Evolutionary conservation across 2,888 invertebrate genomes (phyloP).

Genomic region (Drosophila acutilabella): DNA sequence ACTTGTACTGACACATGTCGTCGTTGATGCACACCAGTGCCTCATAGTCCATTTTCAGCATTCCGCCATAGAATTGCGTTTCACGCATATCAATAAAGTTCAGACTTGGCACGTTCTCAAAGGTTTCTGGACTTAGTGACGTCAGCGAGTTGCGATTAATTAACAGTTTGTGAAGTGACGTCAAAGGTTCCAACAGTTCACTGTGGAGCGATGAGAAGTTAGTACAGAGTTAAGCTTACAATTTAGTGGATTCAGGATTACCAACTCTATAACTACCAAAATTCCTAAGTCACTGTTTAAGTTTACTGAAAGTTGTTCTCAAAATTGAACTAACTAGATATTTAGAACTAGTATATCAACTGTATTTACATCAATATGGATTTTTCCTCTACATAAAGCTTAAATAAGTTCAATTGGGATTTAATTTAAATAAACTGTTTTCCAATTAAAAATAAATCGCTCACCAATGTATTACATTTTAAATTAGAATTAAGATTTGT

Average conservation of each 20-base stretch:
- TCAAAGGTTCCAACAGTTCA: constrained; percentile 81
- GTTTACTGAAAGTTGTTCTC: background rate
- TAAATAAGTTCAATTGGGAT: too few relatives aligned
- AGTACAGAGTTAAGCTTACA: constrained; percentile 1
- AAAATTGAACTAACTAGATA: background rate
- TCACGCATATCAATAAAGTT: constrained; percentile 85
- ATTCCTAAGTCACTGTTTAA: background rate
- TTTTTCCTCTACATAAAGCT: too few relatives aligned
- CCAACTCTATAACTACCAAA: background rate
- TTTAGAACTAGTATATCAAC: background rate
- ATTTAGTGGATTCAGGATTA: background rate
- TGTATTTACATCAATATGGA: too few relatives aligned
- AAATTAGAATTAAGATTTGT: too few relatives aligned
- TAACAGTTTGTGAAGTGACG: constrained; percentile 85
- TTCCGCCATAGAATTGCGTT: constrained; percentile 85
- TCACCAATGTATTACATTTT: too few relatives aligned
- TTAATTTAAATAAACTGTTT: too few relatives aligned
- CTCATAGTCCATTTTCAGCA: constrained; percentile 53
- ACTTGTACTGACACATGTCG: constrained; percentile 86
- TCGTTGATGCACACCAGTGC: constrained; percentile 54
- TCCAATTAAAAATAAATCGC: too few relatives aligned
- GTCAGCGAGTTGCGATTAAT: constrained; percentile 86
- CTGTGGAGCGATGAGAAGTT: constrained; percentile 72
- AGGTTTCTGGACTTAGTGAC: constrained; percentile 85
- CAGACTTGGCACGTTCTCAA: constrained; percentile 86